Conservation (phyloP, 2,888 invertebrate genomes). For the Ochropacha duplaris region DNA sequence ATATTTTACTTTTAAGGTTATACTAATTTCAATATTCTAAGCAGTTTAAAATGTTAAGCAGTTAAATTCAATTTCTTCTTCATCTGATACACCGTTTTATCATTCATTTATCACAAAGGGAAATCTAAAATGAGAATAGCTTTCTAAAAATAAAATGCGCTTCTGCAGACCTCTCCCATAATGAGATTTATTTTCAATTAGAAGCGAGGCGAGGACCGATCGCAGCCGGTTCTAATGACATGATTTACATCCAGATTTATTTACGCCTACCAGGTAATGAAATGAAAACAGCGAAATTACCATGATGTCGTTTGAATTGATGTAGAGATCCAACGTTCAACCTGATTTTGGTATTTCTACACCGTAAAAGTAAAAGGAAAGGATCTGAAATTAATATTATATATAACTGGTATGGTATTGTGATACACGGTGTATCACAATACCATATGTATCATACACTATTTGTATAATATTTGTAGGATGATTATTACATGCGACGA, state of each 20-base stretch:
- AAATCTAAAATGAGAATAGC: conserved; percentile 7
- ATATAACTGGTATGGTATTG: not conserved
- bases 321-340: not conserved
- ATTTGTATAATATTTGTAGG: conserved; percentile 6
- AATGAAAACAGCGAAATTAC: conserved; percentile 34
- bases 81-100: not conserved
- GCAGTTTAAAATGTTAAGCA: too few relatives aligned
- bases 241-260: conserved; percentile 66
- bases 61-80: not conserved
- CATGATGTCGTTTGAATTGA: not conserved
- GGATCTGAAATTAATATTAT: not conserved
- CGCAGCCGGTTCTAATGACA: conserved; percentile 59
- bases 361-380: not conserved
- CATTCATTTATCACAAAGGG: conserved; percentile 12
- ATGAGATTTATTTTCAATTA: conserved; percentile 74
- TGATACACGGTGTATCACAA: too few relatives aligned
- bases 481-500: conserved; percentile 34
- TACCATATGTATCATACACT: too few relatives aligned
- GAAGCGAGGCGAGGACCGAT: conserved; percentile 42
- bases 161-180: conserved; percentile 44
- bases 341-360: not conserved
- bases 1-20: too few relatives aligned
- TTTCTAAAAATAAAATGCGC: conserved; percentile 43
- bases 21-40: too few relatives aligned
- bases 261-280: conserved; percentile 50